Conservation (phyloP, 2,797 vertebrate species). For the Chloroceryle amazona region DNA sequence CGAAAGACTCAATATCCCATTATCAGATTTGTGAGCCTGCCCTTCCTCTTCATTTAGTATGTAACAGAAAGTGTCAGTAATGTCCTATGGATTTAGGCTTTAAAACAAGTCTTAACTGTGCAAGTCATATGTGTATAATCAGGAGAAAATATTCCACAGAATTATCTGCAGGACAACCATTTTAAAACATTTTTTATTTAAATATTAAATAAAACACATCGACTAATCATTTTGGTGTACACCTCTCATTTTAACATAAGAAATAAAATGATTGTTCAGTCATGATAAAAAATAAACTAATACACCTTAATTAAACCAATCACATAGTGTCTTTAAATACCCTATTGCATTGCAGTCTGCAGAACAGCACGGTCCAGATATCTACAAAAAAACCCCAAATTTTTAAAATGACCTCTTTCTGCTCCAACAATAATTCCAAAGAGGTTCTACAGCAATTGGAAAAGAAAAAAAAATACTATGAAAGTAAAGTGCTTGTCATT, state of each 20-base stretch:
- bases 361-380: slow-evolving; percentile 52
- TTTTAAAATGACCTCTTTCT: slow-evolving; percentile 60
- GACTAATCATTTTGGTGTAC: slow-evolving; percentile 81
- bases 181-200: slow-evolving; percentile 84
- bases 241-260: slow-evolving; percentile 79
- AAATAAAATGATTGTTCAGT: slow-evolving; percentile 80
- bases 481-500: slow-evolving; percentile 83
- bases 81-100: not conserved
- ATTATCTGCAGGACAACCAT: not conserved
- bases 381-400: slow-evolving; percentile 39
- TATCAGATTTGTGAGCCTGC: slow-evolving; percentile 54
- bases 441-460: slow-evolving; percentile 71
- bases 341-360: slow-evolving; percentile 69
- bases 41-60: slow-evolving; percentile 43
- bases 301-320: slow-evolving; percentile 76
- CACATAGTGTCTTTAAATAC: slow-evolving; percentile 77
- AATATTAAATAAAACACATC: slow-evolving; percentile 87
- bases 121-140: not conserved
- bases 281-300: slow-evolving; percentile 82
- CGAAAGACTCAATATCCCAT: slow-evolving; percentile 66
- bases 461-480: slow-evolving; percentile 32
- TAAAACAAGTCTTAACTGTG: not conserved
- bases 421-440: slow-evolving; percentile 62
- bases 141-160: not conserved
- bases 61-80: slow-evolving; percentile 18